phyloP scores from a whole-genome alignment of 2,888 invertebrate species.

The Pterobdella sp. region DNA sequence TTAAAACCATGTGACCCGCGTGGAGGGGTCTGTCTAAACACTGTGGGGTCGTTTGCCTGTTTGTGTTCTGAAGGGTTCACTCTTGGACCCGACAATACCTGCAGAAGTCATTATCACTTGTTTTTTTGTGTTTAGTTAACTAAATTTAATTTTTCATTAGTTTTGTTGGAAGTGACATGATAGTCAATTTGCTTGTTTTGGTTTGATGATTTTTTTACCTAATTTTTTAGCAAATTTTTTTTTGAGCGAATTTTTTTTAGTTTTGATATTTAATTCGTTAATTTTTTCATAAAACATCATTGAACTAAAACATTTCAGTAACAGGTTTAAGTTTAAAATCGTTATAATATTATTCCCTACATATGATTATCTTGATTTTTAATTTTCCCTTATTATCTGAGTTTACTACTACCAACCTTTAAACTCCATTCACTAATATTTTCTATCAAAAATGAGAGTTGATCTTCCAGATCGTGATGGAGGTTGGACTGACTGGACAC shows the following conservation, averaged over 20 bases:
- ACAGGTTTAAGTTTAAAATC: no score
- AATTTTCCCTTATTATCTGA: no score
- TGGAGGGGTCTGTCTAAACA: slow-evolving; percentile 24
- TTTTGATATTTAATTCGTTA: no score
- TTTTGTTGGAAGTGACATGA: background rate
- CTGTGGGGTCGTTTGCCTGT: slow-evolving; percentile 19
- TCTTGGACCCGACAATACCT: slow-evolving; percentile 26
- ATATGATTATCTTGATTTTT: no score
- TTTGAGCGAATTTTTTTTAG: no score
- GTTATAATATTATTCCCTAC: no score
- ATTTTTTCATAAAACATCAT: no score
- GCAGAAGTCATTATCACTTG: slow-evolving; percentile 12
- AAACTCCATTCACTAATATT: background rate
- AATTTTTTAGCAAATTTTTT: background rate
- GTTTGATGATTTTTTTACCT: background rate
- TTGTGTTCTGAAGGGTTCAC: slow-evolving; percentile 24
- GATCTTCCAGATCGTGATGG: slow-evolving; percentile 30
- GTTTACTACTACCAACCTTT: no score
- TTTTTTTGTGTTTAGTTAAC: background rate
- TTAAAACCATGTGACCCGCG: slow-evolving; percentile 19
- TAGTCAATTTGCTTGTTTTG: background rate
- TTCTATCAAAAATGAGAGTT: background rate
- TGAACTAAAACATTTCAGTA: no score
- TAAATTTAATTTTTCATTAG: background rate
- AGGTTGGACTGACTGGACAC: slow-evolving; percentile 31